phyloP scores from a whole-genome alignment of 2,888 invertebrate species.

The Isotomurus palustris region DNA sequence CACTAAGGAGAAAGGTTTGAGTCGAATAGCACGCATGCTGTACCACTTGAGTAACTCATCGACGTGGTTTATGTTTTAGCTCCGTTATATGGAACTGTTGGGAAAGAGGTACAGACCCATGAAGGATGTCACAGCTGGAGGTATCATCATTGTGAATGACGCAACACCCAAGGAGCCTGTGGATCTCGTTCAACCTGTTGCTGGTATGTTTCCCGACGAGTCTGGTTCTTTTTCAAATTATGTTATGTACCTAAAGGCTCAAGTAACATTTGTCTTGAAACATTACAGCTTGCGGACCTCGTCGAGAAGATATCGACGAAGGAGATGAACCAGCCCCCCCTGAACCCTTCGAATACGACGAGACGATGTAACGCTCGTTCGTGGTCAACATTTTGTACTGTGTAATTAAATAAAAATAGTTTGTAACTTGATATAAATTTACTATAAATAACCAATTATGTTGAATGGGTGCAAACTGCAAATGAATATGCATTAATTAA shows the following conservation, averaged over 20 bases:
- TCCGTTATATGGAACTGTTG: slow-evolving; percentile 64
- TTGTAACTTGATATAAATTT: no score
- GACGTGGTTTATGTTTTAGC: slow-evolving; percentile 49
- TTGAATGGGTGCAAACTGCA: no score
- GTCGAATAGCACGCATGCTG: no score
- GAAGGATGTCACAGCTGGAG: slow-evolving; percentile 90
- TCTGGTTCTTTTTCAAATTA: neutral
- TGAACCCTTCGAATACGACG: slow-evolving; percentile 93
- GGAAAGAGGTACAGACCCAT: slow-evolving; percentile 80
- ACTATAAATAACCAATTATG: no score
- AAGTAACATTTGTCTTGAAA: neutral
- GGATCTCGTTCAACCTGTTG: slow-evolving; percentile 85
- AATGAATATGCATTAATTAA: no score
- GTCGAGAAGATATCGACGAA: slow-evolving; percentile 61
- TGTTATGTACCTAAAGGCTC: neutral
- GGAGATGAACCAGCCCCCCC: slow-evolving; percentile 97
- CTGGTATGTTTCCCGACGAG: slow-evolving; percentile 53
- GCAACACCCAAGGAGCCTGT: slow-evolving; percentile 72
- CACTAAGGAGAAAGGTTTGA: neutral
- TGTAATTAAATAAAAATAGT: no score
- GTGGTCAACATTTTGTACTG: no score
- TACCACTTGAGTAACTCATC: no score
- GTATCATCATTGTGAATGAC: slow-evolving; percentile 91
- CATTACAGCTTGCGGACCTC: slow-evolving; percentile 65
- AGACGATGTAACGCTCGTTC: no score